Evolutionary conservation across 2,797 vertebrate species (phyloP).

Genomic region (Fundulus diaphanus): DNA sequence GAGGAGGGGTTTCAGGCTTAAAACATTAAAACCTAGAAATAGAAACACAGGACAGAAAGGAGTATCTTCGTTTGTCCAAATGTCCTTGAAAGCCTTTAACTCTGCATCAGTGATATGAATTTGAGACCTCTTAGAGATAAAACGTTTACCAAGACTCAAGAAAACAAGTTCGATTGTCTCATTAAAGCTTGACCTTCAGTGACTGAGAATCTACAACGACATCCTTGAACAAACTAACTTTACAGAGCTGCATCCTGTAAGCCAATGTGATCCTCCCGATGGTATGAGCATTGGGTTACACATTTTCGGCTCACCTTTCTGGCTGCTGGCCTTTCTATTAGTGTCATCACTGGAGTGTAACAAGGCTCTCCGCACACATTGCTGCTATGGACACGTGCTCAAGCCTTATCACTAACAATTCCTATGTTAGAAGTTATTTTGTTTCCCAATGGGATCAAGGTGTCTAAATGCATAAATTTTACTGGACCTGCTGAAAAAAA

Average conservation of each 20-base stretch:
- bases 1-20: background rate
- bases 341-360: slow-evolving; percentile 47
- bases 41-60: background rate
- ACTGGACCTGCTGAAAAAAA: too few relatives aligned
- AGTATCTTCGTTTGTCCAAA: background rate
- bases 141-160: background rate
- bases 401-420: slow-evolving; percentile 14
- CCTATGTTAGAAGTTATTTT: background rate
- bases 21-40: background rate
- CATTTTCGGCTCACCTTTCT: slow-evolving; percentile 8
- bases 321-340: slow-evolving; percentile 40
- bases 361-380: slow-evolving; percentile 8
- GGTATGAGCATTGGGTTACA: slow-evolving; percentile 57
- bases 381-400: slow-evolving; percentile 7
- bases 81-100: background rate
- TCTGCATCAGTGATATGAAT: background rate
- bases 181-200: background rate
- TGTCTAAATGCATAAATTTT: too few relatives aligned
- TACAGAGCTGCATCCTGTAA: slow-evolving; percentile 27
- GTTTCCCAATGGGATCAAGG: background rate
- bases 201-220: background rate
- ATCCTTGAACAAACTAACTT: background rate
- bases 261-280: slow-evolving; percentile 34
- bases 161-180: background rate
- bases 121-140: background rate